Percentiles rank a stretch among this genome's conserved stretches.
These are phyloP conservation scores for Zaprionus africanus DNA, from an alignment of 1,140 invertebrate species.

Conservation along the genomic window DNA sequence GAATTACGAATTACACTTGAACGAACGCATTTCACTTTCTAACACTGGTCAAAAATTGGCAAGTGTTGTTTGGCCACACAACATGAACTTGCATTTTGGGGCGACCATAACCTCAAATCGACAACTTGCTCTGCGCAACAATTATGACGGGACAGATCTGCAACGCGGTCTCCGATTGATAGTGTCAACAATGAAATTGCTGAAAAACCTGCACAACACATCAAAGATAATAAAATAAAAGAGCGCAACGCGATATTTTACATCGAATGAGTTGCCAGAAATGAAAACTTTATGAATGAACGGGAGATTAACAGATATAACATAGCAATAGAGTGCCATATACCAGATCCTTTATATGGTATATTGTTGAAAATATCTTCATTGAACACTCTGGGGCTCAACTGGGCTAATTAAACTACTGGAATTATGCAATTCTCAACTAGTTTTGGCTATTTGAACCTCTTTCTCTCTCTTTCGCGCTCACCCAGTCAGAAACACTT, in stretches of 20 bases:
- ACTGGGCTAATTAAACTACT: slow-evolving; percentile 57
- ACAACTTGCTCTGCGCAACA: slow-evolving; percentile 58
- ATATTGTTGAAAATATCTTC: slow-evolving; percentile 22
- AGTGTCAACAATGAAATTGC: slow-evolving; percentile 80
- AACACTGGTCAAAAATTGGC: slow-evolving; percentile 22
- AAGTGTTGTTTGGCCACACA: slow-evolving; percentile 42
- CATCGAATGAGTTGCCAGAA: slow-evolving; percentile 32
- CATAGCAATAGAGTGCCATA: not conserved
- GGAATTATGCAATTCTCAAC: slow-evolving; percentile 67
- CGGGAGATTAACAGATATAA: slow-evolving; percentile 13
- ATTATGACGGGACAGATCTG: slow-evolving; percentile 78
- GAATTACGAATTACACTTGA: slow-evolving; percentile 32
- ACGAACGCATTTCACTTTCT: slow-evolving; percentile 41
- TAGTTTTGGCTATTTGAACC: slow-evolving; percentile 48
- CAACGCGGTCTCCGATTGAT: slow-evolving; percentile 21
- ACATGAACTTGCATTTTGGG: slow-evolving; percentile 42
- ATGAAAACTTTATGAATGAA: slow-evolving; percentile 62
- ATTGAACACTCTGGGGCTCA: slow-evolving; percentile 12
- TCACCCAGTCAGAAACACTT: slow-evolving; percentile 60
- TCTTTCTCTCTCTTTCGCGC: not conserved
- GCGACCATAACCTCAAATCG: slow-evolving; percentile 36
- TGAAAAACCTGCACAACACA: slow-evolving; percentile 41
- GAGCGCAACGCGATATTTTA: not conserved
- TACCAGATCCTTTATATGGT: not conserved
- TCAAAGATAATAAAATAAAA: not conserved